Evolutionary conservation across 2,113 vertebrate species (phyloP).

Genomic region (Nansenia antarctica): DNA sequence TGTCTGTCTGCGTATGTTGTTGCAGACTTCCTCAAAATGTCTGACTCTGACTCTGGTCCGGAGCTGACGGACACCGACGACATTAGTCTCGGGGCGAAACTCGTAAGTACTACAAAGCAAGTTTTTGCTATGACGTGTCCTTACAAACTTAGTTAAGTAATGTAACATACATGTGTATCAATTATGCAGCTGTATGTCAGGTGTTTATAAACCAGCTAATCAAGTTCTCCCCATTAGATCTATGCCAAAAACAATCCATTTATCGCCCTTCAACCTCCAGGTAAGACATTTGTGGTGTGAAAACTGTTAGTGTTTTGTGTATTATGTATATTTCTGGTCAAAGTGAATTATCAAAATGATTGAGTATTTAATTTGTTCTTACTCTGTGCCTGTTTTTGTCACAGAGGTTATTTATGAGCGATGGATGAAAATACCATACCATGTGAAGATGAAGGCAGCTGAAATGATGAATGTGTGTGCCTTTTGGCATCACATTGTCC

Average conservation of each 20-base stretch:
- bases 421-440: conserved; percentile 41
- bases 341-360: no score
- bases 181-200: no score
- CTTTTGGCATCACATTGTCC: conserved; percentile 71
- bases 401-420: conserved; percentile 48
- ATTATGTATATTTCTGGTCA: background rate
- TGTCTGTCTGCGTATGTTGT: background rate
- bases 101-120: conserved; percentile 37
- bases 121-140: background rate
- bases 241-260: conserved; percentile 1
- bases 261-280: conserved; percentile 4
- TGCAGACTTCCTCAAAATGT: conserved; percentile 39
- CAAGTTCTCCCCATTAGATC: background rate
- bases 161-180: no score
- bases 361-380: background rate
- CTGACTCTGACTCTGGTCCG: conserved; percentile 43
- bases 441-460: conserved; percentile 25
- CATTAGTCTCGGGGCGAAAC: accelerated
- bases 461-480: conserved; percentile 59
- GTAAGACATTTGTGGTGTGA: background rate
- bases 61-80: background rate
- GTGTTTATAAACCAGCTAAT: background rate
- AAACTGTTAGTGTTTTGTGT: background rate
- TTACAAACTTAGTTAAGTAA: background rate
- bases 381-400: background rate